A percentile compares a stretch with the other conserved stretches of the same genome.
Conservation (phyloP, 2,888 invertebrate genomes). For the Glyphotaelius pellucidus region DNA sequence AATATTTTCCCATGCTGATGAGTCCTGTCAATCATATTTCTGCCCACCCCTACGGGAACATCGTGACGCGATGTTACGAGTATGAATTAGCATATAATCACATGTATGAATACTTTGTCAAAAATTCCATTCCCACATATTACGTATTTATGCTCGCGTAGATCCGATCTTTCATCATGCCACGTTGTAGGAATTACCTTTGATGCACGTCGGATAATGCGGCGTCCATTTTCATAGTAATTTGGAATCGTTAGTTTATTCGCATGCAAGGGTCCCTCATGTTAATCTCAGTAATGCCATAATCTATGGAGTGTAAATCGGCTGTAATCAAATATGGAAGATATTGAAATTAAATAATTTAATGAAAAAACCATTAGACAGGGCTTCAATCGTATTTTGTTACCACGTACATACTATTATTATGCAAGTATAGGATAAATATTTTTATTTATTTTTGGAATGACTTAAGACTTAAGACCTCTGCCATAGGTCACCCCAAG, state of each 20-base stretch:
- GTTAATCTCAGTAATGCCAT: not conserved
- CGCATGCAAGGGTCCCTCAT: not conserved
- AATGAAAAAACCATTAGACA: not conserved
- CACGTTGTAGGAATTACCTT: not conserved
- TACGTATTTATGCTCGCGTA: not conserved
- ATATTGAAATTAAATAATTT: not conserved
- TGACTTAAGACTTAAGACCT: too few relatives aligned
- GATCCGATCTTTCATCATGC: not conserved
- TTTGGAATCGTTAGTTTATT: slow-evolving; percentile 29
- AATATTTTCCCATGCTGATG: not conserved
- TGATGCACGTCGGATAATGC: not conserved
- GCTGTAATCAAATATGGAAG: not conserved
- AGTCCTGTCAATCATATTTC: not conserved
- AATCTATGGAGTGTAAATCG: slow-evolving; percentile 2
- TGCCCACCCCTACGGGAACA: not conserved
- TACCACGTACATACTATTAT: not conserved
- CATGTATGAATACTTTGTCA: not conserved
- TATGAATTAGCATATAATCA: not conserved
- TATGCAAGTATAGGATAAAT: too few relatives aligned
- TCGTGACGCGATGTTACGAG: not conserved
- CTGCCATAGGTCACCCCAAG: too few relatives aligned
- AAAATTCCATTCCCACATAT: not conserved
- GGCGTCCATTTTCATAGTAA: not conserved
- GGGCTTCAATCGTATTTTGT: not conserved
- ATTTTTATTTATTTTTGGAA: too few relatives aligned